Conservation (phyloP, 2,797 vertebrate species). For the Gorsachius magnificus region DNA sequence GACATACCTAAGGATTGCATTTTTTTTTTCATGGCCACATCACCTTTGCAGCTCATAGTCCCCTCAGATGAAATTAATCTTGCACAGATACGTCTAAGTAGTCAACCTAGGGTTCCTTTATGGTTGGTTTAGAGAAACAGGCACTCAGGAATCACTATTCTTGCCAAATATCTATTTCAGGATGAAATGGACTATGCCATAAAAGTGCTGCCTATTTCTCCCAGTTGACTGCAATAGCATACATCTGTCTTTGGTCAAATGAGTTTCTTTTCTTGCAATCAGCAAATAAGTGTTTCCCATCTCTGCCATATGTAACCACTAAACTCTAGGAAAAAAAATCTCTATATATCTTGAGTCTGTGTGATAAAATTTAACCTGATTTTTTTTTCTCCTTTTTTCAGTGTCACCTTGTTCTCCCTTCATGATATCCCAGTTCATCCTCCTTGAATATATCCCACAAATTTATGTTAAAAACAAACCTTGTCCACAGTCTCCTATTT, state of each 20-base stretch:
- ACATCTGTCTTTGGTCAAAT: slow-evolving; percentile 17
- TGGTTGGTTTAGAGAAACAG: neutral
- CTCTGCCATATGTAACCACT: neutral
- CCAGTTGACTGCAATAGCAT: neutral
- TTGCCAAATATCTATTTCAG: slow-evolving; percentile 29
- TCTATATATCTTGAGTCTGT: neutral
- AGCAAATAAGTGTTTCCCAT: neutral
- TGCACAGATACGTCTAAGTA: neutral
- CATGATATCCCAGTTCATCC: neutral
- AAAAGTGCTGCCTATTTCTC: slow-evolving; percentile 6
- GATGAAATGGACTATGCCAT: neutral
- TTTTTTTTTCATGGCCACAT: neutral
- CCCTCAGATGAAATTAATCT: neutral
- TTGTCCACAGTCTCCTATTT: neutral
- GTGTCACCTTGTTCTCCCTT: neutral
- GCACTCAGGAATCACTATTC: slow-evolving; percentile 7
- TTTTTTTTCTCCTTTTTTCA: neutral
- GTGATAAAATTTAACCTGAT: neutral
- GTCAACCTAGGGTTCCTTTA: neutral
- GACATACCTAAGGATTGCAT: neutral
- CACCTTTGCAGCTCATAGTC: neutral
- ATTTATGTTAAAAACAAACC: neutral
- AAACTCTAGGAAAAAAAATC: neutral
- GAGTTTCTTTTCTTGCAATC: neutral
- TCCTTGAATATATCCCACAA: neutral